Conservation (phyloP, 2,888 invertebrate genomes). For the Tipula lateralis region DNA sequence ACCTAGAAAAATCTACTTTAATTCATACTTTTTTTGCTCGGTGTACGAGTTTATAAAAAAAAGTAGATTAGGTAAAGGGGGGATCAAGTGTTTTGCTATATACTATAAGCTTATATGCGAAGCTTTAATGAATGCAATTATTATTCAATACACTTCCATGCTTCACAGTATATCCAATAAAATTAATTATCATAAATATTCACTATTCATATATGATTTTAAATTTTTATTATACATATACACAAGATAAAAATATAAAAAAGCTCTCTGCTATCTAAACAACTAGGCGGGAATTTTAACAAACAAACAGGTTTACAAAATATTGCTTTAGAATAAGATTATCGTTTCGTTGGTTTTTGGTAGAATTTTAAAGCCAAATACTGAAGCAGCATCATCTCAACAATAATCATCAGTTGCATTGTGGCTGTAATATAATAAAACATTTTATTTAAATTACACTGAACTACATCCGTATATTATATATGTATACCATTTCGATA, state of each 20-base stretch:
- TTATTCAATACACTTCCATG: not conserved
- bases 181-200: not conserved
- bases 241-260: not conserved
- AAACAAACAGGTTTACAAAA: not conserved
- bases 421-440: not conserved
- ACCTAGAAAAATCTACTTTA: conserved; percentile 6
- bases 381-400: not conserved
- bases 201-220: not conserved
- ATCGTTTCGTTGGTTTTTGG: conserved; percentile 7
- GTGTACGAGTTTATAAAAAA: not conserved
- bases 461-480: not conserved
- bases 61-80: not conserved
- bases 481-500: not conserved
- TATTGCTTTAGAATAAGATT: not conserved
- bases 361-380: not conserved
- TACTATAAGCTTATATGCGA: not conserved
- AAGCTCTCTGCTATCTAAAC: not conserved
- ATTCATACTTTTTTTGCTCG: not conserved
- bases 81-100: not conserved
- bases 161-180: not conserved
- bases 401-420: not conserved
- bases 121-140: not conserved
- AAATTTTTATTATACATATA: not conserved
- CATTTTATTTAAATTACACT: not conserved
- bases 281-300: not conserved